Evolutionary conservation across 2,113 vertebrate species (phyloP).

Genomic region (Prietella phreatophila): DNA sequence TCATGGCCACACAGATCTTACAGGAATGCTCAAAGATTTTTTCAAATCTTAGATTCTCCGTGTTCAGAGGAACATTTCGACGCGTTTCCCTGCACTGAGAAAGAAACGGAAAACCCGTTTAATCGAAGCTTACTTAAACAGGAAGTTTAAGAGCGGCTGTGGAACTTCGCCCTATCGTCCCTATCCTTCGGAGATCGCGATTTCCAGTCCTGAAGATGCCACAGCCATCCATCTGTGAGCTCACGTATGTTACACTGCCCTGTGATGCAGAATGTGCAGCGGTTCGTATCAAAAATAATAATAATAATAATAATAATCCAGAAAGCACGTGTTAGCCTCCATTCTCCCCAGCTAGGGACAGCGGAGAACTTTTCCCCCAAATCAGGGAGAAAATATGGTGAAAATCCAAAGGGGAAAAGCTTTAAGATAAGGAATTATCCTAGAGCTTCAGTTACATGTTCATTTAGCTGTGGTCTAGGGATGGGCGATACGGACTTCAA

Average conservation of each 20-base stretch:
- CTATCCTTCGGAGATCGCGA: neutral
- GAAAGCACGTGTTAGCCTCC: neutral
- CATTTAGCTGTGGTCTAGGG: neutral
- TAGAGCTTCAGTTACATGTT: neutral
- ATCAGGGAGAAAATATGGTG: neutral
- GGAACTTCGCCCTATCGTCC: neutral
- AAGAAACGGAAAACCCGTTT: neutral
- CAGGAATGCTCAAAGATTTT: neutral
- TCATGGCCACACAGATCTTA: neutral
- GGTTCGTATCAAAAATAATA: neutral
- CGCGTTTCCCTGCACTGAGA: neutral
- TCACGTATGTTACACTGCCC: neutral
- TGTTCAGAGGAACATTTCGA: neutral
- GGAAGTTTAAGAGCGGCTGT: neutral
- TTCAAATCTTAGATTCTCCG: neutral
- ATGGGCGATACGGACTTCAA: no score
- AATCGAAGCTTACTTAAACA: neutral
- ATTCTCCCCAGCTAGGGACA: neutral
- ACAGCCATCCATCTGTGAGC: neutral
- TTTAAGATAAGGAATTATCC: neutral
- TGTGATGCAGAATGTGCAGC: neutral
- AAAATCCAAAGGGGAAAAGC: neutral
- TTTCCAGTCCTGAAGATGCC: neutral
- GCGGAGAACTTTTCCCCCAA: neutral
- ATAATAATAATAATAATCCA: no score